Base-by-base conservation (phyloP, 2,888 invertebrate species). In the Notodonta dromedarius region DNA sequence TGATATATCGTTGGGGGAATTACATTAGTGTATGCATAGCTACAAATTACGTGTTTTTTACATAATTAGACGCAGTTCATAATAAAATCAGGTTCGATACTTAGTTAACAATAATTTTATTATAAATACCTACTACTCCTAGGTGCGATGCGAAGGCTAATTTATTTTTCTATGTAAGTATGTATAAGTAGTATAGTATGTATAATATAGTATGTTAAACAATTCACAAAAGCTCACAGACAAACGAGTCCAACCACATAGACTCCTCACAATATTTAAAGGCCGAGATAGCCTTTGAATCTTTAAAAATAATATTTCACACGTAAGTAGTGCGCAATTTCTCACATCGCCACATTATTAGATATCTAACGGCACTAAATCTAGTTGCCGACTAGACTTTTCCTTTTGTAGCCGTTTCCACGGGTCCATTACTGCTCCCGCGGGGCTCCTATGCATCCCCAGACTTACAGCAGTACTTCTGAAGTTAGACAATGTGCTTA, bases 391-490 rank as follows among this genome's bases (percentile, higher is more conserved):
- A 74, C 81, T 82, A 84, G 82, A 84, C 81, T 84, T 85, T 83
- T 86, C 84, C 85, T 88, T 90, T 87, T 86, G 79, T 79, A 83
- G 82, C 80, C 83, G 85, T 85, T 86, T 87, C 84, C 85, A 80
- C 87, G 81, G 80, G 83, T 79, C 87, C 87, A 86, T 89, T 90
- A 90, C 79, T 69, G 82, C 77, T 81, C 91, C 85, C 91, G 51
- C 65, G 86, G 84, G 67, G 81, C 76, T 70, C 69, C 74, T 75
- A 75, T 76, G 77, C 84, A 83, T 82, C 80, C 61, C 78, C 81
- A 80, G 82, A 84, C 84, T 84, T 80, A 80, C 79, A 79, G 70
- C 71, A 71, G 73, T 82, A 79, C 74, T 78, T 78, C 70, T 74
- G 74, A 79, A 83, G 78, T 85, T 79, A 77, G 76, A 67, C 69